Conservation (phyloP, 1,140 invertebrate species). For the Ladona fulva region DNA sequence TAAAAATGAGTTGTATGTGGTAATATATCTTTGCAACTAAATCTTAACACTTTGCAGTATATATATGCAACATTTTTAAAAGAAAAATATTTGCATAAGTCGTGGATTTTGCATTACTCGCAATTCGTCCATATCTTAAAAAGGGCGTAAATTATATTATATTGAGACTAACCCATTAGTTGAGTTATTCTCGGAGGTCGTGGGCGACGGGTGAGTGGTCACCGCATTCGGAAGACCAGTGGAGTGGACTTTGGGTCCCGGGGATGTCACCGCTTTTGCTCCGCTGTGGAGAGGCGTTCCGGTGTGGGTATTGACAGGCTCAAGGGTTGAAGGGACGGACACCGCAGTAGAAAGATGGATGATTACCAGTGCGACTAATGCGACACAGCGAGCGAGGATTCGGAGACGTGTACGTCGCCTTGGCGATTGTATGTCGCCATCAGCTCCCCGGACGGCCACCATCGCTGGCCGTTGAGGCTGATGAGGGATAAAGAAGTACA, state of each 20-base stretch:
- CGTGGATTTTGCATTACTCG: no score
- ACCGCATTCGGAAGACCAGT: neutral
- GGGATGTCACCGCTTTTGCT: neutral
- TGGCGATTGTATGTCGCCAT: neutral
- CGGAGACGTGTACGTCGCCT: neutral
- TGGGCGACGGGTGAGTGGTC: neutral
- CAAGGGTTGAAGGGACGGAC: neutral
- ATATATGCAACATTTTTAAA: no score
- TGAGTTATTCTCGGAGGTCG: neutral
- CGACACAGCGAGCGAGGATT: neutral
- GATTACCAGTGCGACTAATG: neutral
- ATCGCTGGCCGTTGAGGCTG: neutral
- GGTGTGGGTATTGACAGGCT: neutral
- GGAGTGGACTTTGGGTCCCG: neutral
- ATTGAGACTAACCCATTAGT: neutral
- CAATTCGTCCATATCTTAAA: no score
- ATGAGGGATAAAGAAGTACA: neutral
- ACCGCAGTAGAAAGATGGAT: neutral
- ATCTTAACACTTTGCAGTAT: no score
- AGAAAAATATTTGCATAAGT: no score
- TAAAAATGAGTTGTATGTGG: no score
- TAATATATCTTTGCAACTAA: no score
- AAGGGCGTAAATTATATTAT: no score
- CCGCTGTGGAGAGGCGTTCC: neutral
- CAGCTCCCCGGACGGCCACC: neutral